phyloP scores from a whole-genome alignment of 2,797 vertebrate genomes.

The Coluber constrictor region DNA sequence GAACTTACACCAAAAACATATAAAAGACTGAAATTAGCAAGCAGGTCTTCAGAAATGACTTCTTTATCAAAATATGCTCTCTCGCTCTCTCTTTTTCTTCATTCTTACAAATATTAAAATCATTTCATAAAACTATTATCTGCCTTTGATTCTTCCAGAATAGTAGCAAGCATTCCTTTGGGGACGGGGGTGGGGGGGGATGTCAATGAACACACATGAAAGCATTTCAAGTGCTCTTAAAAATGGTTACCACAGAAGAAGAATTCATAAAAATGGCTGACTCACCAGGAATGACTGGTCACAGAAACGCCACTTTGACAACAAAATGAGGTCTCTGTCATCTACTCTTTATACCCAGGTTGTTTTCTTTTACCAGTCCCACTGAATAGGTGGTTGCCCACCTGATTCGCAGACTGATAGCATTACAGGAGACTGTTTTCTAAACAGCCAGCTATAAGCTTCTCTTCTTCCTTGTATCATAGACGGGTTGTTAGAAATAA shows the following conservation, averaged over 20 bases:
- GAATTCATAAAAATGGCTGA: not conserved
- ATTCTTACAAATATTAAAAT: not conserved
- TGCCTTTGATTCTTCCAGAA: not conserved
- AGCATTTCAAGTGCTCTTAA: not conserved
- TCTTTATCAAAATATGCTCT: not conserved
- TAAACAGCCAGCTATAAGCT: not conserved
- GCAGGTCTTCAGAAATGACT: not conserved
- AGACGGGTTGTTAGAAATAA: not conserved
- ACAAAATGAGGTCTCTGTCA: not conserved
- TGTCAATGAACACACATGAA: not conserved
- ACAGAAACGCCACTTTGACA: not conserved
- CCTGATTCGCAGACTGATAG: not conserved
- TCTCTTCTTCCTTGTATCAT: not conserved
- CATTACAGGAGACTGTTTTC: not conserved
- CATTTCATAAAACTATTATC: not conserved
- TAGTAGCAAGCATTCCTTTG: not conserved
- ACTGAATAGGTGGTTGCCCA: not conserved
- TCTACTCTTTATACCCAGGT: not conserved
- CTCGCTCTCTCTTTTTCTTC: not conserved
- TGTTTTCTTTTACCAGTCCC: not conserved
- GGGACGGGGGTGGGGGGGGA: rapidly evolving
- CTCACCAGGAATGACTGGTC: not conserved
- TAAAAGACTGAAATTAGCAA: not conserved
- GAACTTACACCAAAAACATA: not conserved
- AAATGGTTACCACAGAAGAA: not conserved